A percentile compares a stretch with the other conserved stretches of the same genome.
phyloP scores from a whole-genome alignment of 1,140 invertebrate genomes.

The Zaprionus capensis region DNA sequence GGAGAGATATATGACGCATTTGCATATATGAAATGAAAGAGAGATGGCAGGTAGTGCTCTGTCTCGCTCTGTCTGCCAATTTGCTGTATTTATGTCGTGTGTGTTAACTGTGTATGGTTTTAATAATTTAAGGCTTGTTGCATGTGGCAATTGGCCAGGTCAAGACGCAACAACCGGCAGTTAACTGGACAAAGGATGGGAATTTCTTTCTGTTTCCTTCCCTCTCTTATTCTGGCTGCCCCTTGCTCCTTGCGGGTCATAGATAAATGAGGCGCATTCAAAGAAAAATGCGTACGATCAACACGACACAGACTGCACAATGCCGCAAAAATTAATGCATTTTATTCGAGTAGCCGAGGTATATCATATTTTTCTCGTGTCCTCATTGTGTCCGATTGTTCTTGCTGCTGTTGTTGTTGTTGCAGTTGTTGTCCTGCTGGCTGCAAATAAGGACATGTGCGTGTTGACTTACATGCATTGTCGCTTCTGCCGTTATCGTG shows the following conservation, averaged over 20 bases:
- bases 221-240: background rate
- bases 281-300: slow-evolving; percentile 69
- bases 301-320: slow-evolving; percentile 52
- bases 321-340: slow-evolving; percentile 62
- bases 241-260: slow-evolving; percentile 8
- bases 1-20: slow-evolving; percentile 73
- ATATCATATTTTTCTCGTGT: slow-evolving; percentile 22
- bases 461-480: slow-evolving; percentile 49
- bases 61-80: slow-evolving; percentile 52
- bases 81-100: slow-evolving; percentile 64
- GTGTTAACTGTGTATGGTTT: slow-evolving; percentile 50
- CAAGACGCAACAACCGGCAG: slow-evolving; percentile 25
- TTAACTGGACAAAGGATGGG: slow-evolving; percentile 8
- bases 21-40: slow-evolving; percentile 49
- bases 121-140: slow-evolving; percentile 73
- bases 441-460: slow-evolving; percentile 47
- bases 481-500: slow-evolving; percentile 62
- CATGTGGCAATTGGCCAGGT: slow-evolving; percentile 46
- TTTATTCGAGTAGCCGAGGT: slow-evolving; percentile 34
- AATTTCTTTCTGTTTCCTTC: background rate
- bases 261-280: slow-evolving; percentile 41
- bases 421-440: slow-evolving; percentile 10
- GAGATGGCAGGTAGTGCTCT: slow-evolving; percentile 36
- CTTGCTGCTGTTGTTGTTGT: slow-evolving; percentile 15
- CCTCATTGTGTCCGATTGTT: slow-evolving; percentile 20